These are phyloP conservation scores for Dicranocentrus wangi DNA, from an alignment of 2,888 invertebrate species.

Conservation along the genomic window DNA sequence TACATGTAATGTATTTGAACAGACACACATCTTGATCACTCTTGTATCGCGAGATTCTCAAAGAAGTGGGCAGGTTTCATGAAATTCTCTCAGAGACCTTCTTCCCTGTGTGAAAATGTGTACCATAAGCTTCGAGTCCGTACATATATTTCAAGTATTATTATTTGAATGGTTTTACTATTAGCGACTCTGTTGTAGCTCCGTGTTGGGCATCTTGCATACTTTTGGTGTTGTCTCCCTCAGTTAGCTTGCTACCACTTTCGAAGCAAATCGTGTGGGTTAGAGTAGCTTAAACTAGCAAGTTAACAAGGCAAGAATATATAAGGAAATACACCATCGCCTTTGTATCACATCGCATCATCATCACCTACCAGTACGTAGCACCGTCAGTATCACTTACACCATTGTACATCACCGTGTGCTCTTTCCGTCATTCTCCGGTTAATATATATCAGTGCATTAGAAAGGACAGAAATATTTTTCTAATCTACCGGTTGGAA, in stretches of 20 bases:
- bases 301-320: conserved; percentile 1
- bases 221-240: conserved; percentile 26
- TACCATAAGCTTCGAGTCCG: too few relatives aligned
- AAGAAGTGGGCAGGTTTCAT: conserved; percentile 11
- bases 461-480: too few relatives aligned
- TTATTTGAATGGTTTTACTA: conserved; percentile 1
- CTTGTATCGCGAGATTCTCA: not conserved
- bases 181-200: not conserved
- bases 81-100: not conserved
- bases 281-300: not conserved
- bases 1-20: too few relatives aligned
- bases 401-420: not conserved
- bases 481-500: too few relatives aligned
- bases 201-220: conserved; percentile 22
- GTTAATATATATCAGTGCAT: too few relatives aligned
- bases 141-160: conserved; percentile 1
- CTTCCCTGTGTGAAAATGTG: not conserved
- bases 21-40: too few relatives aligned
- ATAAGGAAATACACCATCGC: conserved; percentile 15
- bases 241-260: conserved; percentile 46
- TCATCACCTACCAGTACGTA: conserved; percentile 5
- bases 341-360: conserved; percentile 8
- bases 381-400: not conserved
- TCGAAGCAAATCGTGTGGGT: conserved; percentile 53
- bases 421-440: not conserved